These are phyloP conservation scores for Muraenolepis orangiensis DNA, from an alignment of 2,797 vertebrate genomes.

Conservation along the genomic window DNA sequence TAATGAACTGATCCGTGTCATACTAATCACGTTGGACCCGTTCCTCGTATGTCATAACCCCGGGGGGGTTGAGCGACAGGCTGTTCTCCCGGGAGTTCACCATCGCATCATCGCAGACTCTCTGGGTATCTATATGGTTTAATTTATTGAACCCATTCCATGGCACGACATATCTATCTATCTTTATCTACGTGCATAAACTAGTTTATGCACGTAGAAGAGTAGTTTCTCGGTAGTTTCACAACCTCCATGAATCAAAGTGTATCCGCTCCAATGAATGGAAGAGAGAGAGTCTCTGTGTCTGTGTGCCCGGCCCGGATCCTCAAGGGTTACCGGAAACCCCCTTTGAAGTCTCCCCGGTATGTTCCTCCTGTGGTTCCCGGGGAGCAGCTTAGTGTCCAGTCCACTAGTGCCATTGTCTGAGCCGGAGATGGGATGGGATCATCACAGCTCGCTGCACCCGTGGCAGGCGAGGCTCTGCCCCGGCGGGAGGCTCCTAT, in stretches of 20 bases:
- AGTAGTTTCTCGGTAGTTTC: background rate
- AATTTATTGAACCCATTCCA: background rate
- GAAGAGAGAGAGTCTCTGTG: too few relatives aligned
- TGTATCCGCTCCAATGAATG: too few relatives aligned
- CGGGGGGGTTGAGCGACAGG: too few relatives aligned
- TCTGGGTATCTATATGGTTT: background rate
- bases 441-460: constrained; percentile 75
- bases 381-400: constrained; percentile 60
- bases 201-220: too few relatives aligned
- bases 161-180: background rate
- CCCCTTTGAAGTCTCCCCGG: constrained; percentile 72
- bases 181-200: background rate
- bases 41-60: too few relatives aligned
- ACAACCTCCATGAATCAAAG: background rate
- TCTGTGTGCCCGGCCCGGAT: constrained; percentile 21
- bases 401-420: constrained; percentile 73
- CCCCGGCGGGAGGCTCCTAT: constrained; percentile 63
- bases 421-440: constrained; percentile 70
- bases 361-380: constrained; percentile 64
- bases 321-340: constrained; percentile 66
- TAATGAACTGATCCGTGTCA: too few relatives aligned
- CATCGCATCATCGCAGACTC: too few relatives aligned
- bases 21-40: too few relatives aligned
- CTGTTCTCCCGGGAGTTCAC: too few relatives aligned
- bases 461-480: constrained; percentile 70